Evolutionary conservation across 2,113 vertebrate species (phyloP).

Genomic region (Dascyllus trimaculatus): DNA sequence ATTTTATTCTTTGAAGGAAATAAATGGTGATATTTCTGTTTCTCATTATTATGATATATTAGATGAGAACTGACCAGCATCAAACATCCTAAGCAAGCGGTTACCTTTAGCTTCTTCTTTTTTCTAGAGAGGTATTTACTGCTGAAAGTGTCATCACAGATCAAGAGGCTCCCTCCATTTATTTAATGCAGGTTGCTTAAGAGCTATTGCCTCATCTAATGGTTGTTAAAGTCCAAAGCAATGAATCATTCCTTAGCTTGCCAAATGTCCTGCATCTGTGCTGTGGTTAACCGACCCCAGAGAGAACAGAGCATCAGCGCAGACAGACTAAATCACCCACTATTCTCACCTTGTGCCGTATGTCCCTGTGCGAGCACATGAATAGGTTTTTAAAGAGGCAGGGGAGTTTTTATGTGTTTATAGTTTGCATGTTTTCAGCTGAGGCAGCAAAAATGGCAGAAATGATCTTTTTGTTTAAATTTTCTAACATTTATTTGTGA

Average conservation of each 20-base stretch:
- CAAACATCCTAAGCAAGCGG: background rate
- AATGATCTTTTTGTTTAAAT: background rate
- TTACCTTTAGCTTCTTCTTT: background rate
- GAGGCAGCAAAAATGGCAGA: too few relatives aligned
- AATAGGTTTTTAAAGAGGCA: background rate
- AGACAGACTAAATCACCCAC: too few relatives aligned
- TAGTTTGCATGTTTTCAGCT: background rate
- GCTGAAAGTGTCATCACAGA: background rate
- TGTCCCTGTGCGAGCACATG: too few relatives aligned
- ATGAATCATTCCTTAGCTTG: slow-evolving; percentile 51
- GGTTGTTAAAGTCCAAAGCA: slow-evolving; percentile 56
- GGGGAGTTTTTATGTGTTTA: background rate
- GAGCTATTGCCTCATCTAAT: slow-evolving; percentile 51
- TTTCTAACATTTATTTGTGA: background rate
- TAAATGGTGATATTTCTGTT: background rate
- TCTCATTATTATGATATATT: background rate
- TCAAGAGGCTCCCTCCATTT: slow-evolving; percentile 12
- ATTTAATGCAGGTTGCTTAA: slow-evolving; percentile 19
- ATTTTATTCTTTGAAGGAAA: too few relatives aligned
- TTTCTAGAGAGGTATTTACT: background rate
- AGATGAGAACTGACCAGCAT: background rate
- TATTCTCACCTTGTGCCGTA: background rate
- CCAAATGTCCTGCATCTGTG: slow-evolving; percentile 14
- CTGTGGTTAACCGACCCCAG: too few relatives aligned
- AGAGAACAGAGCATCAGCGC: too few relatives aligned